A percentile compares a stretch with the other conserved stretches of the same genome.
phyloP scores from a whole-genome alignment of 2,888 invertebrate genomes.

The Drosophila kuntzei region DNA sequence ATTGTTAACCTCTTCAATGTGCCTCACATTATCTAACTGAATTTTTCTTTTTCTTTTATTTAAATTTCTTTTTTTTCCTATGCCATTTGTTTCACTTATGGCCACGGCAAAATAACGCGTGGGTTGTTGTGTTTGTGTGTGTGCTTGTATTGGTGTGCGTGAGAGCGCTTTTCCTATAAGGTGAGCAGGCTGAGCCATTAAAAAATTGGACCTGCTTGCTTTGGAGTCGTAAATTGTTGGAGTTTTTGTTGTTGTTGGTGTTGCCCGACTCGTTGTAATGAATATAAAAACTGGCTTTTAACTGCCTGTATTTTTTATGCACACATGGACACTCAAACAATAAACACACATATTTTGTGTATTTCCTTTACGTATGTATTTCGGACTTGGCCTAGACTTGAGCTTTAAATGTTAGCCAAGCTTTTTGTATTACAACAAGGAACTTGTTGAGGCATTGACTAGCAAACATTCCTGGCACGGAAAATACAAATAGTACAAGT shows the following conservation, averaged over 20 bases:
- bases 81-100: slow-evolving; percentile 19
- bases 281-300: slow-evolving; percentile 70
- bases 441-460: slow-evolving; percentile 70
- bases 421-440: slow-evolving; percentile 39
- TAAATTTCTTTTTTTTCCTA: slow-evolving; percentile 19
- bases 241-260: slow-evolving; percentile 25
- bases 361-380: slow-evolving; percentile 49
- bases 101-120: slow-evolving; percentile 14
- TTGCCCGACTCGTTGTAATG: slow-evolving; percentile 61
- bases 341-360: slow-evolving; percentile 21
- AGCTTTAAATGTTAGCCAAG: slow-evolving; percentile 33
- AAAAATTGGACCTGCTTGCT: slow-evolving; percentile 53
- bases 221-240: slow-evolving; percentile 70
- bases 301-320: slow-evolving; percentile 49
- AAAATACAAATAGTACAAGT: slow-evolving; percentile 6
- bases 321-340: slow-evolving; percentile 11
- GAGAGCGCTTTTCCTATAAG: slow-evolving; percentile 39
- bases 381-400: slow-evolving; percentile 22
- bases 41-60: slow-evolving; percentile 14
- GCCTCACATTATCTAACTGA: slow-evolving; percentile 2
- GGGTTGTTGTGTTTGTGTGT: slow-evolving; percentile 7
- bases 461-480: slow-evolving; percentile 12
- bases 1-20: slow-evolving; percentile 3
- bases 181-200: slow-evolving; percentile 50
- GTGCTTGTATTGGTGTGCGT: slow-evolving; percentile 24